Conservation (phyloP, 2,888 invertebrate genomes). For the Chelonus formosanus region DNA sequence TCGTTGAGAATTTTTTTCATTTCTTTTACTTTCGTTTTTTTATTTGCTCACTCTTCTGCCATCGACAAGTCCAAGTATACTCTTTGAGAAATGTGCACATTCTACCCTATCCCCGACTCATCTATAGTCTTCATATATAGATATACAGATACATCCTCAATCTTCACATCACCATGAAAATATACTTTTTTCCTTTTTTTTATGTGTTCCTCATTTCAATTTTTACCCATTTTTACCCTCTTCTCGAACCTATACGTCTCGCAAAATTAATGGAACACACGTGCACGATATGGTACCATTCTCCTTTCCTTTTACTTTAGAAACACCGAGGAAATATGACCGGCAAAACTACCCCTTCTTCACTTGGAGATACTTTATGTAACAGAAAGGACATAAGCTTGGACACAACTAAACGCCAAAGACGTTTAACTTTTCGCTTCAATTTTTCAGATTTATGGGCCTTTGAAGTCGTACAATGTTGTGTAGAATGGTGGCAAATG, state of each 20-base stretch:
- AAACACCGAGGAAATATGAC: too few species aligned
- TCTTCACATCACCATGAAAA: not conserved
- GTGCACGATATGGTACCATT: conserved; percentile 45
- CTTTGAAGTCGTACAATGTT: conserved; percentile 37
- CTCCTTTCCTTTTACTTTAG: conserved; percentile 8
- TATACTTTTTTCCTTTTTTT: conserved; percentile 4
- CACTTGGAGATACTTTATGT: not conserved
- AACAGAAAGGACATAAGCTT: conserved; percentile 8
- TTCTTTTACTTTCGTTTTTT: conserved; percentile 26
- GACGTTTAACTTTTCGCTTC: conserved; percentile 29
- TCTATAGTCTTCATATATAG: conserved; percentile 24
- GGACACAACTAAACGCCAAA: conserved; percentile 28
- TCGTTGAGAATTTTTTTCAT: conserved; percentile 30
- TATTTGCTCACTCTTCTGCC: conserved; percentile 31
- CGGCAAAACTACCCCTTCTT: too few species aligned
- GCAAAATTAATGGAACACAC: conserved; percentile 56
- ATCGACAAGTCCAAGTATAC: conserved; percentile 45
- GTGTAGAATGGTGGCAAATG: conserved; percentile 38
- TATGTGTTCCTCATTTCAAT: conserved; percentile 4
- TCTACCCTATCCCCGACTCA: conserved; percentile 28
- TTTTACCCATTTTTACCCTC: conserved; percentile 20
- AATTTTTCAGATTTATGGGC: conserved; percentile 42
- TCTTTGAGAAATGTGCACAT: conserved; percentile 44
- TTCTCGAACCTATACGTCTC: conserved; percentile 33
- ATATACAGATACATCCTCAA: not conserved